These are phyloP conservation scores for Lydus trimaculatus DNA, from an alignment of 2,888 invertebrate species.

Conservation along the genomic window DNA sequence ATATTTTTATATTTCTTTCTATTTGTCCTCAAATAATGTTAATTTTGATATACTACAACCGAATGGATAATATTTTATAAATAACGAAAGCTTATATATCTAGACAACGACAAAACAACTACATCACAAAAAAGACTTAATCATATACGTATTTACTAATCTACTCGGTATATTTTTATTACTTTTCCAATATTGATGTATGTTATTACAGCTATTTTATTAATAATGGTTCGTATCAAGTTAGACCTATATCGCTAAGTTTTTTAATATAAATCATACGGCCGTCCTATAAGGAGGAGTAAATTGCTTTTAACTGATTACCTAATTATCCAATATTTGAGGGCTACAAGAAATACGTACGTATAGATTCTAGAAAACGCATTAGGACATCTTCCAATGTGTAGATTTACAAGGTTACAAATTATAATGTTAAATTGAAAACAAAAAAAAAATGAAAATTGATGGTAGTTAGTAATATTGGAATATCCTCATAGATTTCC, in stretches of 20 bases:
- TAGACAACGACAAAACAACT: not conserved
- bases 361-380: no score
- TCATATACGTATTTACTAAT: not conserved
- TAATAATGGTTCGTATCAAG: no score
- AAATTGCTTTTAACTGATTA: no score
- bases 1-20: not conserved
- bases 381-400: no score
- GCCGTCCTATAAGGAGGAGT: no score
- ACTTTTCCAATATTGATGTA: conserved; percentile 1
- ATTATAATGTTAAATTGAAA: not conserved
- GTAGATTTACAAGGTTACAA: no score
- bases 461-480: conserved; percentile 7
- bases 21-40: not conserved
- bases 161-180: not conserved
- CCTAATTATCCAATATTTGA: no score
- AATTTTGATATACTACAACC: not conserved
- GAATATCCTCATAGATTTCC: conserved; percentile 2
- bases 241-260: no score
- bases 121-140: not conserved
- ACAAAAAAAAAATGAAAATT: not conserved
- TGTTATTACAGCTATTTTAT: not conserved
- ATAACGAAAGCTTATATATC: not conserved
- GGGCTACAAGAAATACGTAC: no score
- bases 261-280: no score
- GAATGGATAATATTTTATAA: not conserved